Base-by-base conservation (phyloP, 1,140 invertebrate species). In the Popillia japonica region DNA sequence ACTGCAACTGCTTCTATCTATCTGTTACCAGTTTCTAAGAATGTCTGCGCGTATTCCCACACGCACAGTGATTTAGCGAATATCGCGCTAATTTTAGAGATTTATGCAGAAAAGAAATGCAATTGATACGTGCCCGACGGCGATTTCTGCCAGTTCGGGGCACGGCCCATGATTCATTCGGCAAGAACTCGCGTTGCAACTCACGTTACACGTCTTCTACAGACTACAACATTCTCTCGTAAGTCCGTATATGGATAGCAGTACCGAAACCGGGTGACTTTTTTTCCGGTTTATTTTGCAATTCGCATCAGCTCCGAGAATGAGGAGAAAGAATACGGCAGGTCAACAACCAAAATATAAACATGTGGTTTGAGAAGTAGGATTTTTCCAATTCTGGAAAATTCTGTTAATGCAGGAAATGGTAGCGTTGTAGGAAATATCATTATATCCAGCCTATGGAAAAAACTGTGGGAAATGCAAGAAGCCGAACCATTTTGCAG, bases 341-440 rank as follows among this genome's bases (percentile, higher is more conserved):
- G 48, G 48, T 55, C 48, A 55, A 55, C 48, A 55, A 55, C 48
- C 48, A 55, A 55, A 55, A 55, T 17, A 17, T 55, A 55, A 55
- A 55, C 48, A 55, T n/a, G 48, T 55, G 17, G n/a, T 55, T 34
- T 34, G 4, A 34, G 1, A 34, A 34, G 4, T 34, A 34, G 27
- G 27, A 34, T 34, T 34, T 34, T 34, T 34, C 27, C 27, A 34
- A 2, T 34, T 34, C 4, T 34, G 1, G 27, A 34, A 1, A 34
- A 34, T 34, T 34, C 4, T 34, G 1, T 34, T 34, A 4, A 34
- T 34, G 27, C 27, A 34, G 27, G 4, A 34, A 34, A 34, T 34
- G 2, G 4, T 34, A 34, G 1, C 1, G 4, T 34, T 34, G 2
- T 34, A 34, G 27, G 2, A 34, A 34, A 34, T 34, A 34, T 34